Conservation (phyloP, 2,113 vertebrate species). For the Formicarius rufipectus region DNA sequence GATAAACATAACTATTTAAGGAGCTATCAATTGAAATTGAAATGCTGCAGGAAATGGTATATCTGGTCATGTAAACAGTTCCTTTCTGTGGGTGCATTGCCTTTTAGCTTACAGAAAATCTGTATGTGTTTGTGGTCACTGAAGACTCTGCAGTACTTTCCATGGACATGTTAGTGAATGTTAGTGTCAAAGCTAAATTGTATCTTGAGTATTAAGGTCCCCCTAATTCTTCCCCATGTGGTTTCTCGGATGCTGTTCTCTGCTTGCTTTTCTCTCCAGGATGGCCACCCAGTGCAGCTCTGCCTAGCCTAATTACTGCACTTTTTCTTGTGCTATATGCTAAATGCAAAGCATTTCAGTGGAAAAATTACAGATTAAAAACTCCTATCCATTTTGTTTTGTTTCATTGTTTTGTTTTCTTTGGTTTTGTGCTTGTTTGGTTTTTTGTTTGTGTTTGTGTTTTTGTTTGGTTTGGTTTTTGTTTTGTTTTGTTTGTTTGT, state of each 20-base stretch:
- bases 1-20: neutral
- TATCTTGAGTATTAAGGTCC: neutral
- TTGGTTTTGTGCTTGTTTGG: neutral
- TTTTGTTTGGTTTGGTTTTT: too few species aligned
- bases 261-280: neutral
- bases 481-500: too few species aligned
- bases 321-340: neutral
- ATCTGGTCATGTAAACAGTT: neutral
- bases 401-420: neutral
- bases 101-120: neutral
- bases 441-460: fast-evolving
- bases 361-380: neutral
- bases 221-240: neutral
- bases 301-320: neutral
- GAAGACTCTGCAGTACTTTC: neutral
- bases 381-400: neutral
- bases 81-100: neutral
- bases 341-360: too few species aligned
- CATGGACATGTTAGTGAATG: neutral
- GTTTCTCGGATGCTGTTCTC: neutral
- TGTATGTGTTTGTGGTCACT: neutral
- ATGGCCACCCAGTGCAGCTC: neutral
- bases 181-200: neutral
- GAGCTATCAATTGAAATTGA: neutral
- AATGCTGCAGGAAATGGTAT: neutral